Evolutionary conservation across 2,888 invertebrate genomes (phyloP), one percentile per base, ranked within the genome.

Genomic region (Andrena marginata): DNA sequence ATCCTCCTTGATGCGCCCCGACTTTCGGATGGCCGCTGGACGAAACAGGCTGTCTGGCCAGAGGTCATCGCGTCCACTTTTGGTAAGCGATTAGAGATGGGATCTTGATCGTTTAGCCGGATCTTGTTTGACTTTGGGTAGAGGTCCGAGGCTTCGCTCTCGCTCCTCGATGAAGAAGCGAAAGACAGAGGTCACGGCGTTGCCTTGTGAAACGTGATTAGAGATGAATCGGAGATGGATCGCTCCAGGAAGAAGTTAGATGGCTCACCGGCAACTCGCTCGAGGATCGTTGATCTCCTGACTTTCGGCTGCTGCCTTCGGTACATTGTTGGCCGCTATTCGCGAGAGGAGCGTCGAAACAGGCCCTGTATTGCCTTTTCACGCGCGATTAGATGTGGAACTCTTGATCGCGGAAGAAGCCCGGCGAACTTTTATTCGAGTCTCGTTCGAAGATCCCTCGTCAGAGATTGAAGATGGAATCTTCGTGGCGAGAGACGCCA

Each of bases 231-330:
- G 5, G 16, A 42, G 42, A 42, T 16, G 42, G 42, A 42, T 42
- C 4, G 42, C 42, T 42, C 42, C 42, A 42, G 42, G 42, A 42
- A 42, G 42, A 42, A 42, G 42, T 16, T 42, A 16, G 16, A 42
- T 42, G 42, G 42, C 42, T 42, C 42, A 42, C 42, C 5, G 42
- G 42, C 23, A 23, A 56, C 23, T 56, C 23, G 23, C 13, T 56
- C 4, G 26, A 56, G 23, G 56, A 56, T 56, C 56, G 56, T 56
- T 56, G 13, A 56, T 56, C 56, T 56, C 56, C 56, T 10, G 56
- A 23, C 56, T 56, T 56, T 56, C 23, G 54, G 54, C 42, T 42
- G 42, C 4, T 42, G 42, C 4, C 13, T 13, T 42, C 5, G 42
- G 42, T 16, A 5, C 0, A 42, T 42, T 16, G 42, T 42, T 42